A percentile compares a stretch with the other conserved stretches of the same genome.
Conservation (phyloP, 2,888 invertebrate genomes). For the Alsophila aescularia region DNA sequence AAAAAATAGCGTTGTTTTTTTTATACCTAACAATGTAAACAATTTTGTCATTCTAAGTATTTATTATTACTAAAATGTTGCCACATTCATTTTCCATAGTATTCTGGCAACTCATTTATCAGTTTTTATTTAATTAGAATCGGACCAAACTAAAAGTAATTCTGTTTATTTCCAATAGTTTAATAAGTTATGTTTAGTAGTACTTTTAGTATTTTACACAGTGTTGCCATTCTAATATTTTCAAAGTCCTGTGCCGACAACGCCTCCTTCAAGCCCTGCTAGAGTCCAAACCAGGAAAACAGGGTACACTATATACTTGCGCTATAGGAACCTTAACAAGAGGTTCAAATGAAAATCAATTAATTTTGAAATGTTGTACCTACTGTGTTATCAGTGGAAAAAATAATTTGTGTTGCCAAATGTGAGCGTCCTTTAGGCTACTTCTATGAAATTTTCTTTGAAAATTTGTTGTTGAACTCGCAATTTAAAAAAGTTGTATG, state of each 20-base stretch:
- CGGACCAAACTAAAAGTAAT: too few relatives aligned
- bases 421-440: neutral
- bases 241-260: constrained; percentile 32
- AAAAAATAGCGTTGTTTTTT: too few relatives aligned
- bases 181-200: neutral
- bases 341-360: too few relatives aligned
- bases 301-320: constrained; percentile 60
- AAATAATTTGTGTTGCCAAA: constrained; percentile 2
- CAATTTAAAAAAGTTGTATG: neutral
- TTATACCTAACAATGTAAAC: too few relatives aligned
- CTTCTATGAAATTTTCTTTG: neutral
- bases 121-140: too few relatives aligned
- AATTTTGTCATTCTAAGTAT: too few relatives aligned
- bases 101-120: too few relatives aligned
- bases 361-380: constrained; percentile 34
- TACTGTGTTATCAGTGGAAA: constrained; percentile 31
- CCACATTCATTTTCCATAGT: too few relatives aligned
- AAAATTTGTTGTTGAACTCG: neutral
- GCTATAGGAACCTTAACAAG: constrained; percentile 43
- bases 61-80: too few relatives aligned
- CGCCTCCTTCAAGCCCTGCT: constrained; percentile 45
- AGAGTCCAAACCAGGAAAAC: constrained; percentile 41
- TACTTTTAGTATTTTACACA: neutral
- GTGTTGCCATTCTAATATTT: constrained; percentile 17
- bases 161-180: neutral